Base-by-base conservation (phyloP, 92 coral and sea anemone genomes). In the Galaxea fascicularis region DNA sequence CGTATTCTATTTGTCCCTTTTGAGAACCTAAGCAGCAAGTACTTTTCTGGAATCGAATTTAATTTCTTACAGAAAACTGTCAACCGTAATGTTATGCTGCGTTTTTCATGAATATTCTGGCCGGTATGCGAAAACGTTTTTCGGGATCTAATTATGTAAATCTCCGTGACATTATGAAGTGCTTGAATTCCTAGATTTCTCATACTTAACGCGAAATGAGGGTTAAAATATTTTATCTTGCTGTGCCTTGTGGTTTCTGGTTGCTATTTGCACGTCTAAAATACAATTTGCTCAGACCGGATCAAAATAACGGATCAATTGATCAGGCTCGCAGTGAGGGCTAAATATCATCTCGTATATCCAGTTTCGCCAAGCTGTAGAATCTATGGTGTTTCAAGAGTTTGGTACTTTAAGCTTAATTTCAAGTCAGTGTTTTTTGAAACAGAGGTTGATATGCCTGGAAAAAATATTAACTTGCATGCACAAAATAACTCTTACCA, bases 1-100 rank as follows among this genome's bases (percentile, higher is more conserved):
- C 86, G 86, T 82, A 56, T 71, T 24, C 66, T 82, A 39, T 82
- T 82, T 82, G 86, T 71, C 27, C 71, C 65, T 16, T 71, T 79
- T n/a, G 21, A 51, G 75, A 52, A n/a, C 75, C 26, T 28, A 51
- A 79, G 45, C 65, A 79, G 84, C 84, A 79, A 79, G 84, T 65
- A 65, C 76, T 67, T 65, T 67, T 49, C 18, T 46, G 57, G 28
- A 28, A 79, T 52, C 21, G 31, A 65, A 28, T 18, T 29, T 65
- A 11, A 22, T 28, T 59, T 22, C 39, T 44, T 13, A 7, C 18
- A 31, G 66, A 67, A 47, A 44, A 52, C 46, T 8, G 11, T 1
- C 28, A 25, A 8, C 29, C 0, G 6, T 49, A 30, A 31, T 56
- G 46, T 71, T 71, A 39, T 45, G 22, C 18, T 7, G 10, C 22